phyloP scores from a whole-genome alignment of 1,140 invertebrate genomes.

The Drosophila athabasca region DNA sequence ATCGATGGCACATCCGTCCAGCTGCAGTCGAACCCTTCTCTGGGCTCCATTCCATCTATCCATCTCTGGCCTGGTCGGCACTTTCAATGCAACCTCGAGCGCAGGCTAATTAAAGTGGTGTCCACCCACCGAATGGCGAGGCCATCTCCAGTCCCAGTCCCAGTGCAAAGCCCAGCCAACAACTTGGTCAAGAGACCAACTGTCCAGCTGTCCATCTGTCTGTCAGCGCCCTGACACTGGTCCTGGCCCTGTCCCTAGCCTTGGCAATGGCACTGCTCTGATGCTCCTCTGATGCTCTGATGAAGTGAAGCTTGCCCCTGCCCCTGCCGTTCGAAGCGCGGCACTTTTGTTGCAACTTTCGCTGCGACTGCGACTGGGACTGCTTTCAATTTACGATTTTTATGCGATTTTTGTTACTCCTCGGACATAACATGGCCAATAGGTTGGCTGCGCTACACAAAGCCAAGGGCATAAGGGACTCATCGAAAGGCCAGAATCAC shows the following conservation, averaged over 20 bases:
- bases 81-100: conserved; percentile 64
- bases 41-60: conserved; percentile 21
- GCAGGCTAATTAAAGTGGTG: conserved; percentile 79
- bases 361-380: not conserved
- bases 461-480: not conserved
- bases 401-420: conserved; percentile 71
- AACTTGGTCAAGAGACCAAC: conserved; percentile 43
- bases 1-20: conserved; percentile 26
- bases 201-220: conserved; percentile 40
- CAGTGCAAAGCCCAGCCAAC: conserved; percentile 13
- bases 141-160: conserved; percentile 12
- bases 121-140: conserved; percentile 67
- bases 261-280: conserved; percentile 19
- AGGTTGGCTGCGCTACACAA: conserved; percentile 19
- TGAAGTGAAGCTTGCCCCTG: too few species aligned
- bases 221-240: conserved; percentile 59
- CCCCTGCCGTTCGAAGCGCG: conserved; percentile 25
- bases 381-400: conserved; percentile 67
- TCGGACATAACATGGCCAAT: conserved; percentile 25
- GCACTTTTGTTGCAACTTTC: conserved; percentile 51
- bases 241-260: conserved; percentile 3
- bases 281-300: not conserved
- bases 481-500: not conserved
- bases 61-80: conserved; percentile 45
- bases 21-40: not conserved